Percentiles rank a stretch among this genome's conserved stretches.
Evolutionary conservation across 2,113 vertebrate species (phyloP).

Genomic region (Cairina moschata): DNA sequence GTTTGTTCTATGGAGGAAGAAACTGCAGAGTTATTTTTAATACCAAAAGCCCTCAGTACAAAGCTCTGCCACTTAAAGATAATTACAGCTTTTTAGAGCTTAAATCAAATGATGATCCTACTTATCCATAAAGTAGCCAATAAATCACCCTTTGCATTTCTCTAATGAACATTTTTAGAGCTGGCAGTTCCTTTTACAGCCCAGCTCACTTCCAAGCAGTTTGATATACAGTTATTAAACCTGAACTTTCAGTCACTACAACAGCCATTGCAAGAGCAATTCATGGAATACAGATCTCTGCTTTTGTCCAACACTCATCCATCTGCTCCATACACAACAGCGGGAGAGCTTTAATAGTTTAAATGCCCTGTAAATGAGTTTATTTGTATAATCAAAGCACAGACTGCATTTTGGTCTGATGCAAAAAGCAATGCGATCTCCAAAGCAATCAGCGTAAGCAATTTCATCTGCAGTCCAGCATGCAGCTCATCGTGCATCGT

Average conservation of each 20-base stretch:
- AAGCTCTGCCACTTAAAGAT: conserved; percentile 34
- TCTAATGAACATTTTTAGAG: conserved; percentile 52
- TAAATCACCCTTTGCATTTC: conserved; percentile 47
- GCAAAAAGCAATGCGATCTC: neutral
- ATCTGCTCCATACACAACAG: neutral
- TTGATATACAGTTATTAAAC: conserved; percentile 47
- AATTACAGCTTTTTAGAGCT: conserved; percentile 32
- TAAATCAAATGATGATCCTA: conserved; percentile 29
- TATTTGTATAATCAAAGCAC: neutral
- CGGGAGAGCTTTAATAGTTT: neutral
- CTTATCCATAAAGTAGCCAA: conserved; percentile 34
- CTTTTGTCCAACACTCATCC: neutral
- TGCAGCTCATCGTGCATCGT: neutral
- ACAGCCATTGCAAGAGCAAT: conserved; percentile 31
- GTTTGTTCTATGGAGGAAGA: neutral
- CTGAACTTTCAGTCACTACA: conserved; percentile 48
- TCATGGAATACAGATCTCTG: neutral
- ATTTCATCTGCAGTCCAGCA: neutral
- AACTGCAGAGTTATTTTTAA: conserved; percentile 23
- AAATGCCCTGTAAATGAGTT: neutral
- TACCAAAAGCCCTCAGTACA: neutral
- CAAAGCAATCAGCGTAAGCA: neutral
- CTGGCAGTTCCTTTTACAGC: conserved; percentile 13
- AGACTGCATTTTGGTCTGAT: neutral
- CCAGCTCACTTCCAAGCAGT: conserved; percentile 30